These are phyloP conservation scores for Scrobipalpa costella DNA, from an alignment of 2,888 invertebrate genomes.

Conservation along the genomic window DNA sequence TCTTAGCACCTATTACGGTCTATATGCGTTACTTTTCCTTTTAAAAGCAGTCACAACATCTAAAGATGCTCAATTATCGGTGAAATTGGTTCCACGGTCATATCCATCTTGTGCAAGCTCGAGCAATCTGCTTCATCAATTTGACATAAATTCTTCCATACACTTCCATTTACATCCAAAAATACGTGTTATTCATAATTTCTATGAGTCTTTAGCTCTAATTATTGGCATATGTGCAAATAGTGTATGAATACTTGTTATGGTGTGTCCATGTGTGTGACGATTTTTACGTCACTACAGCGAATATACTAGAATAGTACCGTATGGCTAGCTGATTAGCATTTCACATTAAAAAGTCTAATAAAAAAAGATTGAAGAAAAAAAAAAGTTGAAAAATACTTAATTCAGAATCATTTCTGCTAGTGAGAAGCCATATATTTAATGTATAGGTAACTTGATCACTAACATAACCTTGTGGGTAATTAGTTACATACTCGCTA, in stretches of 20 bases:
- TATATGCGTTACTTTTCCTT: background rate
- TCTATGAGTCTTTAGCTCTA: background rate
- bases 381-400: no score
- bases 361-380: no score
- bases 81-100: conserved; percentile 26
- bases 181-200: background rate
- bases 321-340: background rate
- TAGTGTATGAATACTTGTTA: conserved; percentile 30
- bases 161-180: background rate
- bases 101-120: conserved; percentile 22
- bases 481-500: no score
- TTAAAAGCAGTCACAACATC: background rate
- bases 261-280: conserved; percentile 40
- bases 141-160: conserved; percentile 5
- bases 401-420: no score
- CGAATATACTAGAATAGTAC: background rate
- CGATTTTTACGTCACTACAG: conserved; percentile 50
- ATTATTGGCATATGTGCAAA: conserved; percentile 31
- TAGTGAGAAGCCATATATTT: no score
- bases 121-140: conserved; percentile 9
- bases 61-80: background rate
- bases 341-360: background rate
- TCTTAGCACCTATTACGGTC: background rate
- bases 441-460: no score
- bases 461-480: no score